phyloP scores from a whole-genome alignment of 1,140 invertebrate species.

The Campoletis sonorensis region DNA sequence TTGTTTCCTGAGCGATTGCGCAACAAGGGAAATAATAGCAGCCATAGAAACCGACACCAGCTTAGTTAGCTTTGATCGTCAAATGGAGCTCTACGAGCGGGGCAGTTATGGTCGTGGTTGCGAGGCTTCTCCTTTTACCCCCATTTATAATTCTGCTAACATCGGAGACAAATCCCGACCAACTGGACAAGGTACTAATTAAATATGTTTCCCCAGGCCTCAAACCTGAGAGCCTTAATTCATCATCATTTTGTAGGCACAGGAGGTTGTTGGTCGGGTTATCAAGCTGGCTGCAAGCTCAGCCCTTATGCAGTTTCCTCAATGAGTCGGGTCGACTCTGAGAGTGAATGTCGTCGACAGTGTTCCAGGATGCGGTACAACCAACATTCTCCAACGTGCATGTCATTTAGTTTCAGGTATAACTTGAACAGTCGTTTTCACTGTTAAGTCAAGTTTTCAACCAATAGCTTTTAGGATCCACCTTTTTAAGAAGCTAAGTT shows the following conservation, averaged over 20 bases:
- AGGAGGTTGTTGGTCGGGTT: slow-evolving; percentile 81
- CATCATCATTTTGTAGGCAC: not conserved
- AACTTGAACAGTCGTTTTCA: too few relatives aligned
- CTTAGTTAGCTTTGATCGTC: slow-evolving; percentile 58
- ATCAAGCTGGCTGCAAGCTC: slow-evolving; percentile 83
- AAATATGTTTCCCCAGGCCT: not conserved
- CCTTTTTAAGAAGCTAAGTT: too few relatives aligned
- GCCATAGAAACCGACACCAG: slow-evolving; percentile 71
- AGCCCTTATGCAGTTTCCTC: slow-evolving; percentile 81
- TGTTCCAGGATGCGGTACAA: slow-evolving; percentile 80
- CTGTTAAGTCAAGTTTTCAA: slow-evolving; percentile 24
- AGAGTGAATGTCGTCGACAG: slow-evolving; percentile 83
- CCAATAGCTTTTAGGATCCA: not conserved
- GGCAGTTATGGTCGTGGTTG: slow-evolving; percentile 88
- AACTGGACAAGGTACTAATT: not conserved
- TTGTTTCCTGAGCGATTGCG: slow-evolving; percentile 85
- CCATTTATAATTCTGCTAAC: slow-evolving; percentile 6
- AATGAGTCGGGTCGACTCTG: slow-evolving; percentile 79
- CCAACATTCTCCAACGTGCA: slow-evolving; percentile 80
- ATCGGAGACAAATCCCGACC: not conserved
- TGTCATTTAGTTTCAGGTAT: slow-evolving; percentile 83
- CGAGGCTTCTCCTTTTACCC: slow-evolving; percentile 77
- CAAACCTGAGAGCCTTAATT: not conserved
- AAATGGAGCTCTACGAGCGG: slow-evolving; percentile 86
- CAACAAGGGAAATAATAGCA: slow-evolving; percentile 80